A percentile compares a stretch with the other conserved stretches of the same genome.
phyloP scores from a whole-genome alignment of 2,113 vertebrate genomes.

The Amblyornis subalaris region DNA sequence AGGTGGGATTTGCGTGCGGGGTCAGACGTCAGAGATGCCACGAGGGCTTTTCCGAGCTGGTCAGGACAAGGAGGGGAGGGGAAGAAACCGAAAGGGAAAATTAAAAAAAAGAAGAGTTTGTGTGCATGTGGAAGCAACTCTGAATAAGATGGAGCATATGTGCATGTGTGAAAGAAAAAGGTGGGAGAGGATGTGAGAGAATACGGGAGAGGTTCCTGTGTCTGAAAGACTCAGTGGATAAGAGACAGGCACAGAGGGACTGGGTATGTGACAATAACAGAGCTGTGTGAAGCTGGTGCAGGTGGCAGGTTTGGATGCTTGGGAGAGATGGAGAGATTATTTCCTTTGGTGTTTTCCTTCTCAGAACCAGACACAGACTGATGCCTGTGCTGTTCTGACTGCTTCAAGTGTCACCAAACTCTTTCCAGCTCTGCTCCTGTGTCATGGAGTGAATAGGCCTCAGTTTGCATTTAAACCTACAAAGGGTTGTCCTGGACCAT shows the following conservation, averaged over 20 bases:
- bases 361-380: not conserved
- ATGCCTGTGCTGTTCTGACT: not conserved
- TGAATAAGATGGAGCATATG: conserved; percentile 28
- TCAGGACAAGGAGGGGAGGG: not conserved
- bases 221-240: not conserved
- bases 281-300: not conserved
- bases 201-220: not conserved
- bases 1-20: not conserved
- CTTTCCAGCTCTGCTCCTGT: not conserved
- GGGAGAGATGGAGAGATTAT: not conserved
- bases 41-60: not conserved
- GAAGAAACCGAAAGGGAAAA: not conserved
- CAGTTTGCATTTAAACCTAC: not conserved
- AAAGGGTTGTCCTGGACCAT: not conserved
- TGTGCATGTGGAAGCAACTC: not conserved
- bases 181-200: conserved; percentile 32
- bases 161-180: conserved; percentile 51
- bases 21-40: not conserved
- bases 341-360: not conserved
- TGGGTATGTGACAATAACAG: not conserved
- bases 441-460: not conserved
- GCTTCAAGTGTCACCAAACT: not conserved
- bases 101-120: not conserved
- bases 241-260: not conserved
- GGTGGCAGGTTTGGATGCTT: not conserved